Base-by-base conservation (phyloP, 1,140 invertebrate species). In the Tetragonula clypearis region DNA sequence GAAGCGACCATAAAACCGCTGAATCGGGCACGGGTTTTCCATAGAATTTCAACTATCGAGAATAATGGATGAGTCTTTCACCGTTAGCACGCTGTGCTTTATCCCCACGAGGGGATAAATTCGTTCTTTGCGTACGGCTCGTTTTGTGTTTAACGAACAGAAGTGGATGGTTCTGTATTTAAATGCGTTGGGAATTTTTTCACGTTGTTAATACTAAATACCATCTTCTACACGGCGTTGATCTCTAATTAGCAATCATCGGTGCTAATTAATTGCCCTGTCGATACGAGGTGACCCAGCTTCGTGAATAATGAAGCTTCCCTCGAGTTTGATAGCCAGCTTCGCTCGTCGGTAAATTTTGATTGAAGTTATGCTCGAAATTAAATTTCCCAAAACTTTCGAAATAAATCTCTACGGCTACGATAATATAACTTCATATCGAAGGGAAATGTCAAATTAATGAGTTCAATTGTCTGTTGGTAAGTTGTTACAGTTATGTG, bases 181-280 rank as follows among this genome's bases (percentile, higher is more conserved):
- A 55, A 55, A 79, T 55, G 49, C 12, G n/a, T n/a, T 30, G 60
- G 17, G 41, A 78, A 26, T 35, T 17, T 66, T 26, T 49, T 78
- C 60, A 5, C 76, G 23, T 73, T 53, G n/a, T 26, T 75, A 30
- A 56, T 75, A 56, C 56, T 56, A 30, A 74, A 56, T 53, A 12
- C 62, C 19, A 30, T 79, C 76, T 66, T 66, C 12, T n/a, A 26
- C 19, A 49, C 60, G 26, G 74, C 23, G n/a, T 21, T 49, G 49
- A 21, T 79, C 49, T 11, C 41, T 75, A 75, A 75, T 75, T 75
- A 56, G 73, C 26, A 56, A 75, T 75, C 53, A 53, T 15, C 41
- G 72, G 72, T 73, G 49, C 17, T 53, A 56, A 75, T 75, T 75
- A 75, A 75, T 55, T 53, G 73, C 12, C 15, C 19, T 35, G 49